These are phyloP conservation scores for Macrocentrus cingulum DNA, from an alignment of 1,140 invertebrate species.

Conservation along the genomic window DNA sequence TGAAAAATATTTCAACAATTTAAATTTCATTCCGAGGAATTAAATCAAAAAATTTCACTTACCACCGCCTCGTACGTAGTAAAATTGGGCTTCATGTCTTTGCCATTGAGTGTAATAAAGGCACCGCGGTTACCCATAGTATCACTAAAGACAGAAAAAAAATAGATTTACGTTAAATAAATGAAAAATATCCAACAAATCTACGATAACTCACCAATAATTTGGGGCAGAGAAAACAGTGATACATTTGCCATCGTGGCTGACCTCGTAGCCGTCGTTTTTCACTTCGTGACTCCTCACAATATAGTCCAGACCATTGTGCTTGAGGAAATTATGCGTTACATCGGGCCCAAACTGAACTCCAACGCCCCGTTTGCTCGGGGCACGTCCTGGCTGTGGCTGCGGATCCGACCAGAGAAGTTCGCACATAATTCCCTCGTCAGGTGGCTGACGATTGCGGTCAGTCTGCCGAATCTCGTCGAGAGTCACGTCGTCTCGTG, in stretches of 20 bases:
- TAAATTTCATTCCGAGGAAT: background rate
- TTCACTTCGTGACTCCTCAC: constrained; percentile 98
- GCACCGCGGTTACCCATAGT: constrained; percentile 98
- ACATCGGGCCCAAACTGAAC: constrained; percentile 99
- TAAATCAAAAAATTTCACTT: constrained; percentile 54
- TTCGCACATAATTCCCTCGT: constrained; percentile 96
- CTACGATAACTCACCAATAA: constrained; percentile 91
- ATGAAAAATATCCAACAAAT: no score
- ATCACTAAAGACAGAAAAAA: constrained; percentile 75
- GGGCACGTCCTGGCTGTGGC: constrained; percentile 77
- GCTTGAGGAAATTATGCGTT: constrained; percentile 80
- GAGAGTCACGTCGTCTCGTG: constrained; percentile 84
- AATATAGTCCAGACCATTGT: constrained; percentile 90
- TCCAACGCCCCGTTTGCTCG: constrained; percentile 96
- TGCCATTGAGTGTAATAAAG: constrained; percentile 92
- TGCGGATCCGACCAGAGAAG: constrained; percentile 98
- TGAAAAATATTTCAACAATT: constrained; percentile 43
- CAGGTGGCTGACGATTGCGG: constrained; percentile 94
- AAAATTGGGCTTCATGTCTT: constrained; percentile 87
- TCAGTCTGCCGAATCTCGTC: constrained; percentile 88
- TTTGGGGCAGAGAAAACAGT: constrained; percentile 98
- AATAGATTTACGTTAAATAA: constrained; percentile 8
- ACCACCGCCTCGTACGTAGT: constrained; percentile 93
- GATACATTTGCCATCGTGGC: constrained; percentile 92
- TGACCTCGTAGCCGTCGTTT: constrained; percentile 91